Conservation (phyloP, 2,888 invertebrate species). For the Nephrocerus scutellatus region DNA sequence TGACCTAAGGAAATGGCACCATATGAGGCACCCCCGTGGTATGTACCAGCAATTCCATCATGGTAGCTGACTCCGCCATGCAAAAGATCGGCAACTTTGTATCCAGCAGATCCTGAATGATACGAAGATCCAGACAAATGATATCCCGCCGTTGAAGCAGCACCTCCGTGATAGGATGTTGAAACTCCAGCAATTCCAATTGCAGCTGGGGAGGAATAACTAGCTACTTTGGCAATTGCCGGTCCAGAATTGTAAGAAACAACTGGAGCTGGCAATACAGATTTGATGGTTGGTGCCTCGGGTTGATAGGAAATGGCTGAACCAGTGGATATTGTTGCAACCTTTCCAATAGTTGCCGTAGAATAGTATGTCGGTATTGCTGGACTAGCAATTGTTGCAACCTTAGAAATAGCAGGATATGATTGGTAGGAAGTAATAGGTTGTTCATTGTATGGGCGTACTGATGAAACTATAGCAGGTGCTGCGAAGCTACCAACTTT, state of each 20-base stretch:
- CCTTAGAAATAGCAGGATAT: slow-evolving; percentile 10
- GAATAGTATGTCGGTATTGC: slow-evolving; percentile 12
- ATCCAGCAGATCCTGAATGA: slow-evolving; percentile 6
- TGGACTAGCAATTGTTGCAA: slow-evolving; percentile 4
- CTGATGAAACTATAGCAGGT: slow-evolving; percentile 16
- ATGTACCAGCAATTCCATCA: too few relatives aligned
- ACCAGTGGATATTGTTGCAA: slow-evolving; percentile 1
- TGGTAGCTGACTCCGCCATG: too few relatives aligned
- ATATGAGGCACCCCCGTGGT: slow-evolving; percentile 30
- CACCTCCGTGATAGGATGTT: slow-evolving; percentile 43
- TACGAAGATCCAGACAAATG: slow-evolving; percentile 1
- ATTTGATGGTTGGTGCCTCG: not conserved
- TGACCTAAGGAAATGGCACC: slow-evolving; percentile 38
- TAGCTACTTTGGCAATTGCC: slow-evolving; percentile 20
- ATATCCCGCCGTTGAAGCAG: slow-evolving; percentile 38
- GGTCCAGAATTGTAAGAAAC: slow-evolving; percentile 15
- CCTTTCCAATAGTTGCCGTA: slow-evolving; percentile 18
- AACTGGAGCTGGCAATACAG: slow-evolving; percentile 9
- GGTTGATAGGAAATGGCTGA: not conserved
- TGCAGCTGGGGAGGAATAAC: slow-evolving; percentile 20
- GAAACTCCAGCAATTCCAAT: slow-evolving; percentile 18
- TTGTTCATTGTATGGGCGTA: slow-evolving; percentile 5
- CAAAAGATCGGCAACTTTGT: slow-evolving; percentile 3
- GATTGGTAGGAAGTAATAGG: slow-evolving; percentile 6
- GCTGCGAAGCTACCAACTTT: slow-evolving; percentile 21